A percentile compares a stretch with the other conserved stretches of the same genome.
phyloP scores from a whole-genome alignment of 30 jellyfish, hydroid and myxozoan genomes.

The Hydractinia echinata region DNA sequence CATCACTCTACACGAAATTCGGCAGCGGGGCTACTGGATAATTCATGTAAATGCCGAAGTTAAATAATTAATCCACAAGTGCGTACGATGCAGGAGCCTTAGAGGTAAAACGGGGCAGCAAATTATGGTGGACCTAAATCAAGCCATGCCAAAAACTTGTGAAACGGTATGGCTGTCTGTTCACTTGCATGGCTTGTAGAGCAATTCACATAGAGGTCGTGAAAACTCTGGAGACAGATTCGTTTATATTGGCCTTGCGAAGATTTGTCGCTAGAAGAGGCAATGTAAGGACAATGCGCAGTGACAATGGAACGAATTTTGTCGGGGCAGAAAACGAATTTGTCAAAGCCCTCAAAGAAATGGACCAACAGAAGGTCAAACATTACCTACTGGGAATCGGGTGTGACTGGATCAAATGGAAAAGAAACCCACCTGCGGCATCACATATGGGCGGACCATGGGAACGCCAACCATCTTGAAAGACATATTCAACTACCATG shows the following conservation, averaged over 20 bases:
- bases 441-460: slow-evolving; percentile 4
- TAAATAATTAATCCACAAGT: slow-evolving; percentile 8
- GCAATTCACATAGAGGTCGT: slow-evolving; percentile 28
- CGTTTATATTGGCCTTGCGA: slow-evolving; percentile 29
- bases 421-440: slow-evolving; percentile 34
- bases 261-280: slow-evolving; percentile 44
- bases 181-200: slow-evolving; percentile 9
- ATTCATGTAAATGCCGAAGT: slow-evolving; percentile 16
- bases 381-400: too few relatives aligned
- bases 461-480: slow-evolving; percentile 22
- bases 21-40: slow-evolving; percentile 3
- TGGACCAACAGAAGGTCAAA: too few relatives aligned
- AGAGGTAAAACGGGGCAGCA: slow-evolving; percentile 28
- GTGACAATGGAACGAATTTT: slow-evolving; percentile 27
- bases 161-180: background rate
- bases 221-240: slow-evolving; percentile 35
- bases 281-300: slow-evolving; percentile 26
- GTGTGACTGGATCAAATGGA: slow-evolving; percentile 14
- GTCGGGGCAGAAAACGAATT: too few relatives aligned
- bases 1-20: slow-evolving; percentile 18
- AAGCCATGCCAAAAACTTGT: background rate
- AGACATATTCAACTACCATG: too few relatives aligned
- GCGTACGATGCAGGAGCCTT: slow-evolving; percentile 25
- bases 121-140: background rate
- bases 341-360: too few relatives aligned